Conservation (phyloP, 2,113 vertebrate species). For the Antennarius striatus region DNA sequence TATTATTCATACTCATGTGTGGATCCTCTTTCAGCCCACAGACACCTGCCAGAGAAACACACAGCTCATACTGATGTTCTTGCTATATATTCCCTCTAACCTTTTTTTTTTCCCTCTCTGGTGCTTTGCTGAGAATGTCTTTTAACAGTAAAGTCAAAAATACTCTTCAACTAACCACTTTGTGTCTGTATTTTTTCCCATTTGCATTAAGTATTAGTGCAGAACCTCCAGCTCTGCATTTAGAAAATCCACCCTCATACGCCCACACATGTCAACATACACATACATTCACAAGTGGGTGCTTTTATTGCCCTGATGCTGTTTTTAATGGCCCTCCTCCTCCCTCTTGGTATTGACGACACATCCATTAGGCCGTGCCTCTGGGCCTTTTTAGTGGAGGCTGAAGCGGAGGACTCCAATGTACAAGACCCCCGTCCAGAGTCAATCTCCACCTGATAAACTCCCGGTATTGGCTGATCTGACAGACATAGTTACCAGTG, state of each 20-base stretch:
- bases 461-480: constrained; percentile 39
- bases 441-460: constrained; percentile 69
- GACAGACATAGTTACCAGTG: constrained; percentile 55
- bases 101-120: not conserved
- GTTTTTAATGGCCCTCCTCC: constrained; percentile 61
- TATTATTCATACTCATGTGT: constrained; percentile 74
- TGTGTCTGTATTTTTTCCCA: not conserved
- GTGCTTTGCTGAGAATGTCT: constrained; percentile 16
- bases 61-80: constrained; percentile 39
- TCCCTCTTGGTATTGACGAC: constrained; percentile 64
- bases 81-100: constrained; percentile 6
- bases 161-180: not conserved
- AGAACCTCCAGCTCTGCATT: constrained; percentile 9
- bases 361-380: constrained; percentile 69
- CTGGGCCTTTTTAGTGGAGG: constrained; percentile 64
- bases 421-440: constrained; percentile 43
- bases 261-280: constrained; percentile 10
- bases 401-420: constrained; percentile 39
- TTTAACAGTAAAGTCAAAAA: constrained; percentile 16
- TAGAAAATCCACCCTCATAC: constrained; percentile 7
- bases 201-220: constrained; percentile 13
- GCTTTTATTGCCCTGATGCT: constrained; percentile 59
- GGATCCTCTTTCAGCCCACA: constrained; percentile 71
- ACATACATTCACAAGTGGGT: constrained; percentile 29
- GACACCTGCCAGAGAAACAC: constrained; percentile 61